phyloP scores from a whole-genome alignment of 2,888 invertebrate species.

The Leistus spinibarbis region DNA sequence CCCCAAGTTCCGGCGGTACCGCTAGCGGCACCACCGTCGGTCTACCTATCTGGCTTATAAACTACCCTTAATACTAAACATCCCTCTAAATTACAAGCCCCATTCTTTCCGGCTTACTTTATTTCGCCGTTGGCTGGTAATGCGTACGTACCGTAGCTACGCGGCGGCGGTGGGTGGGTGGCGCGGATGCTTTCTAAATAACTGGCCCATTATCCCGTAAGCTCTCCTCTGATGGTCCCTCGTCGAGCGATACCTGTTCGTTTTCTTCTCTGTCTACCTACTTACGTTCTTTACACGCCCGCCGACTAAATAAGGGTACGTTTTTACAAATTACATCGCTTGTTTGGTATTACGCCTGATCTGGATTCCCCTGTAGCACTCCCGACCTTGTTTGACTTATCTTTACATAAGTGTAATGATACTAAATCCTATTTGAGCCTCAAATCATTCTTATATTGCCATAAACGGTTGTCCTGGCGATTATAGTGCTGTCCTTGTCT shows the following conservation, averaged over 20 bases:
- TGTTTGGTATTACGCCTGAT: constrained; percentile 1
- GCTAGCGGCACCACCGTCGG: constrained; percentile 20
- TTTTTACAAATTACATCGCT: constrained; percentile 34
- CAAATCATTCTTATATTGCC: background rate
- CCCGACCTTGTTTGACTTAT: constrained; percentile 12
- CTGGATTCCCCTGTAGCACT: background rate
- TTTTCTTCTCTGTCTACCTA: background rate
- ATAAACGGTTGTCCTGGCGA: background rate
- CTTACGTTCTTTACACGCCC: constrained; percentile 1
- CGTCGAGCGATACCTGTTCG: background rate
- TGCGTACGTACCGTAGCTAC: constrained; percentile 37
- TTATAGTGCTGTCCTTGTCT: too few species aligned
- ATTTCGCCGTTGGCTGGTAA: constrained; percentile 54
- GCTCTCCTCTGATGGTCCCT: constrained; percentile 37
- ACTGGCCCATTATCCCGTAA: constrained; percentile 58
- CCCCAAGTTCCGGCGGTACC: constrained; percentile 26
- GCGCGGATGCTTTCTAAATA: constrained; percentile 54
- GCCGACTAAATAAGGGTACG: constrained; percentile 16
- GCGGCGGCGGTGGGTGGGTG: constrained; percentile 19
- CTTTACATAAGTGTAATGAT: constrained; percentile 13
- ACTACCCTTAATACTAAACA: constrained; percentile 61
- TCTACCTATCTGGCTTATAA: constrained; percentile 53
- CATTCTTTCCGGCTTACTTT: constrained; percentile 59
- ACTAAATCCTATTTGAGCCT: background rate
- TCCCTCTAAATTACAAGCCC: constrained; percentile 62